Evolutionary conservation across 2,113 vertebrate species (phyloP).

Genomic region (Anoura caudifer): DNA sequence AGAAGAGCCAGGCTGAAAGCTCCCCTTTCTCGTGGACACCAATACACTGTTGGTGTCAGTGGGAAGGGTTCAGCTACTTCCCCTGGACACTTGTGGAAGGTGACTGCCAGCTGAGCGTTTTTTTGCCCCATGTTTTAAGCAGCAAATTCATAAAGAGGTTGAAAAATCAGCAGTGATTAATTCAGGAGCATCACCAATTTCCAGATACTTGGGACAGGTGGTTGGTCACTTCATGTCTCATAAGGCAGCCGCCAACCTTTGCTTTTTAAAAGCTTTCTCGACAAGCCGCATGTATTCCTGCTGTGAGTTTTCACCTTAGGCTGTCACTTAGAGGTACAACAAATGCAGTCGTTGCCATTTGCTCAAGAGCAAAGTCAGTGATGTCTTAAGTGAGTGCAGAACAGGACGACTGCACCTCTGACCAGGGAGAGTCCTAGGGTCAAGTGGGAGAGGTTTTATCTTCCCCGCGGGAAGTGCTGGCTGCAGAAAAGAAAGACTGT

Average conservation of each 20-base stretch:
- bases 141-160: neutral
- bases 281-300: neutral
- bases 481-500: neutral
- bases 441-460: neutral
- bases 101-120: neutral
- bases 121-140: neutral
- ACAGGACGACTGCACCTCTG: neutral
- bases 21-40: neutral
- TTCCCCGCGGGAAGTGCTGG: neutral
- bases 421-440: neutral
- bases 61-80: fast-evolving
- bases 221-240: neutral
- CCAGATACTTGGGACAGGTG: neutral
- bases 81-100: neutral
- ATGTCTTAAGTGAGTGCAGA: neutral
- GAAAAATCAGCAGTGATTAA: neutral
- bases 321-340: constrained; percentile 37
- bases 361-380: constrained; percentile 14
- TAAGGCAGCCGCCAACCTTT: neutral
- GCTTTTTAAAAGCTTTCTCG: constrained; percentile 22
- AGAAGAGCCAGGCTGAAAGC: neutral
- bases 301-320: constrained; percentile 15
- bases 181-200: neutral
- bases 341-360: neutral
- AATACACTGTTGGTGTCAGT: neutral